A percentile compares a stretch with the other conserved stretches of the same genome.
phyloP scores from a whole-genome alignment of 2,797 vertebrate genomes.

The Gouania willdenowi region DNA sequence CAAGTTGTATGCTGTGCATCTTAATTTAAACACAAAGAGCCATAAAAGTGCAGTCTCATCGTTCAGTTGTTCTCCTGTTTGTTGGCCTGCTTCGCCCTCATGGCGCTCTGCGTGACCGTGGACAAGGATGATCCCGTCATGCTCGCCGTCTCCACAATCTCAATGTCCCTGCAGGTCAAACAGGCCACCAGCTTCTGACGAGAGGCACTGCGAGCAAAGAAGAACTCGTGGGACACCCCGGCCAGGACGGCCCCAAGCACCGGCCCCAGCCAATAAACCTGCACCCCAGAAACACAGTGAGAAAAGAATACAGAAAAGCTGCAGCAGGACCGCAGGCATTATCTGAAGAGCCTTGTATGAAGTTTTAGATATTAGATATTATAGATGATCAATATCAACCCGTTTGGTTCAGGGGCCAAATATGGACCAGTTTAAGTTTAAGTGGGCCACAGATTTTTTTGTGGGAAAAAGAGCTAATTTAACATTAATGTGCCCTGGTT shows the following conservation, averaged over 20 bases:
- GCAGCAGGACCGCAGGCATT: no score
- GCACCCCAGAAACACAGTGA: no score
- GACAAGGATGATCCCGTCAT: constrained; percentile 78
- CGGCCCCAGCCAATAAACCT: constrained; percentile 85
- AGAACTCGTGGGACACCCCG: constrained; percentile 78
- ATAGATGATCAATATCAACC: no score
- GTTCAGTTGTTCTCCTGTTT: constrained; percentile 73
- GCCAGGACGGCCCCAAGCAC: constrained; percentile 75
- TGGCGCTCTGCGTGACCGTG: constrained; percentile 73
- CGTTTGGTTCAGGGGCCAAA: no score
- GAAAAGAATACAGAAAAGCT: no score
- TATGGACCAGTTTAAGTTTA: no score
- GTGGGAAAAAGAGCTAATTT: no score
- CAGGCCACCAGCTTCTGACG: constrained; percentile 81
- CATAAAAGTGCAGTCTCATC: background rate
- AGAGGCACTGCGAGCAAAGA: constrained; percentile 77
- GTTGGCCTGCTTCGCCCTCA: constrained; percentile 70
- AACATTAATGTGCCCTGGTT: no score
- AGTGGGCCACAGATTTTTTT: no score
- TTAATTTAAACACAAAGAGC: background rate
- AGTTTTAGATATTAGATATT: no score
- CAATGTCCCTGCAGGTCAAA: constrained; percentile 79
- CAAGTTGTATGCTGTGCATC: background rate
- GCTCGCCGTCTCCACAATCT: constrained; percentile 80
- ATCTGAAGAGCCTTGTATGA: no score